Evolutionary conservation across 2,797 vertebrate genomes (phyloP).

Genomic region (Halcyon chelicuti): DNA sequence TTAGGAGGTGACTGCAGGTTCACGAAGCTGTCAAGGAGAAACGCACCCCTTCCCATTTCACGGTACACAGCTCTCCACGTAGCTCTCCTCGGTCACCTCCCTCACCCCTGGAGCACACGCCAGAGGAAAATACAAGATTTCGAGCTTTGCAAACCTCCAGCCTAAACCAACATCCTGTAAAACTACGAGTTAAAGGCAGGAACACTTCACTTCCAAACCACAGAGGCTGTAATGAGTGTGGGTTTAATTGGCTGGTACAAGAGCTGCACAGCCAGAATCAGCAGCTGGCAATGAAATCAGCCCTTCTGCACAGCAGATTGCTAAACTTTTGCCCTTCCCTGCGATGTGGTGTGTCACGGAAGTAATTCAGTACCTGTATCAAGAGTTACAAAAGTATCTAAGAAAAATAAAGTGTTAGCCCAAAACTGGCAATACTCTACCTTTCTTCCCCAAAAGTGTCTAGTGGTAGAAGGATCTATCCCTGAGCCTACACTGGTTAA

Average conservation of each 20-base stretch:
- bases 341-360: neutral
- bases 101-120: neutral
- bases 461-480: neutral
- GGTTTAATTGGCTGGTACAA: slow-evolving; percentile 61
- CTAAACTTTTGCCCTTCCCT: slow-evolving; percentile 53
- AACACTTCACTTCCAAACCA: slow-evolving; percentile 65
- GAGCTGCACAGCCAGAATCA: slow-evolving; percentile 34
- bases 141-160: slow-evolving; percentile 42
- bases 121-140: slow-evolving; percentile 39
- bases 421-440: neutral
- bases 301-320: slow-evolving; percentile 49
- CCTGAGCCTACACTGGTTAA: neutral
- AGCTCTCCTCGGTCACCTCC: neutral
- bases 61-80: accelerated
- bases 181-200: slow-evolving; percentile 43
- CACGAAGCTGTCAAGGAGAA: neutral
- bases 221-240: slow-evolving; percentile 60
- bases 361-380: neutral
- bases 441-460: neutral
- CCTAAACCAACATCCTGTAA: slow-evolving; percentile 67
- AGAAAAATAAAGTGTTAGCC: neutral
- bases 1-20: neutral
- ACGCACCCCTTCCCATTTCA: neutral
- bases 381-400: neutral
- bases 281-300: slow-evolving; percentile 48